Evolutionary conservation across 2,113 vertebrate species (phyloP), one percentile per base, ranked within the genome.

Genomic region (Ochotona princeps): DNA sequence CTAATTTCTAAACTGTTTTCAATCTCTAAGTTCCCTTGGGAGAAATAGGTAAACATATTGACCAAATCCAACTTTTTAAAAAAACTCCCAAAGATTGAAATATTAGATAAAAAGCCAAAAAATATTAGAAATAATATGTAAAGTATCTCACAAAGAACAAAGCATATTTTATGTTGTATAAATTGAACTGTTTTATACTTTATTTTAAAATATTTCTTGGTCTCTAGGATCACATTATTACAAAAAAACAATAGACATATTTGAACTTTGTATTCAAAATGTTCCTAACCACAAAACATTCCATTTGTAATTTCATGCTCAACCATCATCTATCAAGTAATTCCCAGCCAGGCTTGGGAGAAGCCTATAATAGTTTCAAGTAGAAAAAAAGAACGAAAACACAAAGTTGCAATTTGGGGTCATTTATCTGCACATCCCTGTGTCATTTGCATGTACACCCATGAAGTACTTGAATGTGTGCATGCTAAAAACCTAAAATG

Each of bases 371-470:
- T 61, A 78, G 66, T 90, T 89, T 74, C 9, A 67, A 70, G 14
- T 44, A 7, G 47, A 54, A 78, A 85, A 83, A 74, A 69, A 93
- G 54, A 83, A 20, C 35, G 4, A 93, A 91, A 92, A 51, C 32
- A 67, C 35, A 85, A 78, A 85, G 60, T 54, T 89, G 8, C 2
- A 76, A 15, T 61, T 70, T 51, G 13, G 28, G 67, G 9, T 63
- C 8, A 88, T 38, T 65, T 83, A 69, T 57, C 61, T 92, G 54
- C 13, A 82, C 38, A 15, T 76, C 3, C n/a, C 28, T 26, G 81
- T 95, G 32, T 66, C 30, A 65, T 69, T 49, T 81, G 3, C 20
- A 3, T 67, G 11, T 13, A 23, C 32, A 17, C 23, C 44, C 51
- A 3, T 57, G 13, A 49, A 83, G 81, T 47, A 79, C 8, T 44